phyloP scores from a whole-genome alignment of 2,113 vertebrate genomes.

The Podarcis cretensis region DNA sequence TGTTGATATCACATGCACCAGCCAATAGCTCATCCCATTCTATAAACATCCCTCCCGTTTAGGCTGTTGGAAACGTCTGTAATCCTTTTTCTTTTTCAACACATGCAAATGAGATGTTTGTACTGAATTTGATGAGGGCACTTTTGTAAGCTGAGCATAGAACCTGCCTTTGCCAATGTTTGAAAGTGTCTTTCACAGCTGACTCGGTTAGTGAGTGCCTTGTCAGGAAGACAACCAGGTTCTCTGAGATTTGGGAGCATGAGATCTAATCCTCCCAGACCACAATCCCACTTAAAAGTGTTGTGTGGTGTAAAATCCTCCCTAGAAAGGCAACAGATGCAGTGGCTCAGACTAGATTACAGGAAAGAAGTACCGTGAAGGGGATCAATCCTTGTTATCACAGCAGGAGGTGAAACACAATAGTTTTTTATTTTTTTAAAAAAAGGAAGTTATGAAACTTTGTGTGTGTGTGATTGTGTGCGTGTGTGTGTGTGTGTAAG shows the following conservation, averaged over 20 bases:
- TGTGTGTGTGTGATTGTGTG: not conserved
- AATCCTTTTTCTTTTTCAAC: not conserved
- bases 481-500: not conserved
- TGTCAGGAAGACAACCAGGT: not conserved
- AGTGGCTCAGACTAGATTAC: not conserved
- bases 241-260: not conserved
- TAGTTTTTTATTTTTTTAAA: not conserved
- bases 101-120: not conserved
- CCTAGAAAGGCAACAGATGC: slow-evolving; percentile 5
- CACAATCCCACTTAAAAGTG: not conserved
- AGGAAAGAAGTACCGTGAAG: not conserved
- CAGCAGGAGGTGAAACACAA: not conserved
- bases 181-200: not conserved
- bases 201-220: not conserved
- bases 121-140: not conserved
- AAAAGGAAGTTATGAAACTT: no score
- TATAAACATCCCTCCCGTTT: no score
- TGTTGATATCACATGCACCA: not conserved
- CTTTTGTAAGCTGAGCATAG: not conserved
- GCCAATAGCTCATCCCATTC: not conserved
- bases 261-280: not conserved
- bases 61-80: not conserved
- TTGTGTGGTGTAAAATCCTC: accelerated
- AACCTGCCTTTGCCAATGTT: not conserved
- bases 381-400: not conserved